A percentile compares a stretch with the other conserved stretches of the same genome.
Evolutionary conservation across 2,113 vertebrate genomes (phyloP).

Genomic region (Corythornis cristatus): DNA sequence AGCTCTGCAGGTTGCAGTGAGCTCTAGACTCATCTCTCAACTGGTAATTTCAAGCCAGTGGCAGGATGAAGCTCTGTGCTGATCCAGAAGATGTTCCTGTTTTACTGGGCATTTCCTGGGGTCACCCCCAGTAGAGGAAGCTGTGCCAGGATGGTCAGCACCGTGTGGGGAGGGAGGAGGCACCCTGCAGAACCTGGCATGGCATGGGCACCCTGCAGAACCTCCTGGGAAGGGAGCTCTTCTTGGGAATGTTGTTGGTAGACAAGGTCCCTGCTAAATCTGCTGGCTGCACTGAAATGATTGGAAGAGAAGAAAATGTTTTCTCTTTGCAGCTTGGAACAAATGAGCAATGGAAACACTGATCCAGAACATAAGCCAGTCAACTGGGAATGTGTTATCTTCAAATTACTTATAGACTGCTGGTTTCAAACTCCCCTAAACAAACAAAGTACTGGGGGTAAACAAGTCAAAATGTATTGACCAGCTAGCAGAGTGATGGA

Average conservation of each 20-base stretch:
- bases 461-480: background rate
- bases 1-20: background rate
- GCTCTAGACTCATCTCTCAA: background rate
- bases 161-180: background rate
- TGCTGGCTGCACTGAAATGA: background rate
- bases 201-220: fast-evolving
- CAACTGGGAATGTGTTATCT: background rate
- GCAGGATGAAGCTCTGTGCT: background rate
- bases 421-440: background rate
- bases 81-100: background rate
- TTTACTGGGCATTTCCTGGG: background rate
- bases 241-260: background rate
- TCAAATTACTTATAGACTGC: background rate
- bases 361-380: background rate
- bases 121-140: background rate
- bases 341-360: background rate
- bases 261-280: background rate
- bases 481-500: background rate
- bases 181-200: fast-evolving
- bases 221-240: fast-evolving
- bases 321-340: background rate
- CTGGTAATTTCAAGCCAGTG: background rate
- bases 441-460: background rate
- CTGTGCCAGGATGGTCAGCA: background rate
- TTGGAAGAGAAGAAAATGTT: background rate